Conservation (phyloP, 2,113 vertebrate species). For the Chaetodon auriga region DNA sequence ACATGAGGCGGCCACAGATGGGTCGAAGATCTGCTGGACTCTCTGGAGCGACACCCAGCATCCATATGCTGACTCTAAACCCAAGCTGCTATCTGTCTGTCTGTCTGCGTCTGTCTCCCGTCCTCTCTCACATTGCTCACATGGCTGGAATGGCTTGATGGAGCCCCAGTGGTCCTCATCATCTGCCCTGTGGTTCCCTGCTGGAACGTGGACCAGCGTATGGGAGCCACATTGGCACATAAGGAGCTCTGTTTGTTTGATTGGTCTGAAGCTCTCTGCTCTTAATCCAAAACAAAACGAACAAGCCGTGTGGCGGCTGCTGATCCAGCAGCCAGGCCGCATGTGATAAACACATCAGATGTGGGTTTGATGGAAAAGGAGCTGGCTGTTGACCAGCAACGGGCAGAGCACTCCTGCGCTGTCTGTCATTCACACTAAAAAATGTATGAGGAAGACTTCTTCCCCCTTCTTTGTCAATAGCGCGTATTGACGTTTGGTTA, state of each 20-base stretch:
- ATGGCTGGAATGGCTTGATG: constrained; percentile 63
- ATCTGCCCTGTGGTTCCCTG: constrained; percentile 51
- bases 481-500: constrained; percentile 55
- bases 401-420: constrained; percentile 30
- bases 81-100: constrained; percentile 72
- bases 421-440: constrained; percentile 47
- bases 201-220: constrained; percentile 61
- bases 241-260: constrained; percentile 73
- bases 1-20: constrained; percentile 75
- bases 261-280: constrained; percentile 72
- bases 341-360: constrained; percentile 77
- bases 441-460: constrained; percentile 34
- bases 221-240: constrained; percentile 72
- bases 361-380: constrained; percentile 40
- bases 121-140: constrained; percentile 58
- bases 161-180: constrained; percentile 60
- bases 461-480: constrained; percentile 47
- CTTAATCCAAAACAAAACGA: constrained; percentile 80
- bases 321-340: constrained; percentile 32
- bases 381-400: constrained; percentile 50
- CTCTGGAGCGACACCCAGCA: constrained; percentile 67
- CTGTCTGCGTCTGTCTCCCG: constrained; percentile 37
- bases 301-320: constrained; percentile 60
- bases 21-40: constrained; percentile 71
- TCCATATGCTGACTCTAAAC: constrained; percentile 79